Percentiles rank a stretch among this genome's conserved stretches.
Evolutionary conservation across 2,888 invertebrate species (phyloP).

Genomic region (Aspidiotus rigidus): DNA sequence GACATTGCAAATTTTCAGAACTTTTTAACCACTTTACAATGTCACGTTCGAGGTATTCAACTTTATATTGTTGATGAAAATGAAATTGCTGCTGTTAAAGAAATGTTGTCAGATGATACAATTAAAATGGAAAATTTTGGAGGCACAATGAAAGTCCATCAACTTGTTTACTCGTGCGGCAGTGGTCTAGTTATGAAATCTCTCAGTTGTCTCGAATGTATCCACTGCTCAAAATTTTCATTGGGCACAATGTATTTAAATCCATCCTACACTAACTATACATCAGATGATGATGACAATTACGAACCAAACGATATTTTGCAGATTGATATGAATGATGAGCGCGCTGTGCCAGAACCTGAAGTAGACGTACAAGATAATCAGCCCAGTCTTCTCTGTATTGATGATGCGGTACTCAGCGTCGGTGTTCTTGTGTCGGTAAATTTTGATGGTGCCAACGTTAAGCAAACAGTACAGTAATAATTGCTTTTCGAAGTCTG

Average conservation of each 20-base stretch:
- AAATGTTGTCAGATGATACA: neutral
- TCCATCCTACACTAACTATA: neutral
- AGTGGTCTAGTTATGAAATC: neutral
- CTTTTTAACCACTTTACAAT: constrained; percentile 37
- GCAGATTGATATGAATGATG: neutral
- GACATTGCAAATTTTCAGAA: constrained; percentile 39
- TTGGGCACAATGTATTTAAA: neutral
- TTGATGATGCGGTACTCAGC: neutral
- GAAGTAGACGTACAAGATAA: neutral
- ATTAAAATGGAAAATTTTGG: constrained; percentile 27
- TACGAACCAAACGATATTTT: neutral
- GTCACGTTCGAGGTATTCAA: constrained; percentile 37
- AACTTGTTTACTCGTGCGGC: constrained; percentile 10
- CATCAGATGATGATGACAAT: neutral
- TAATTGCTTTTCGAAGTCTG: neutral
- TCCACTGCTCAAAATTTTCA: neutral
- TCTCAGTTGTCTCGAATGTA: neutral
- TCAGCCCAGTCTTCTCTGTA: neutral
- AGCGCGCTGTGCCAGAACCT: neutral
- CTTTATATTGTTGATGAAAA: neutral
- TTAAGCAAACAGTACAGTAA: neutral
- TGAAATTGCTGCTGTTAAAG: constrained; percentile 14
- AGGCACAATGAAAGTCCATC: constrained; percentile 32
- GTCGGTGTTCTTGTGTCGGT: neutral
- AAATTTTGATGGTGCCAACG: neutral